Conservation (phyloP, 2,888 invertebrate species). For the Watsonalla binaria region DNA sequence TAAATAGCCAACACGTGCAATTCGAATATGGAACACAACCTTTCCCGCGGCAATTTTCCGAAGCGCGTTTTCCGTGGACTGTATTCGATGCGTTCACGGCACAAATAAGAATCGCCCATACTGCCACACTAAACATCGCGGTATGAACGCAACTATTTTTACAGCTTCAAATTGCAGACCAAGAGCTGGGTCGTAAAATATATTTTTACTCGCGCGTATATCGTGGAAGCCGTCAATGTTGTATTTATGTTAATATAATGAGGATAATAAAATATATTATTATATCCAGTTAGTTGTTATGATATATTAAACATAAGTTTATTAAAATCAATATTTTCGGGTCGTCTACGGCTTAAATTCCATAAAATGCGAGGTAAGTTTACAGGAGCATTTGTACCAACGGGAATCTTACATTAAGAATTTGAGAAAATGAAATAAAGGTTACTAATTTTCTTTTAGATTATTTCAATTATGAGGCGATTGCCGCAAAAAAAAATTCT, state of each 20-base stretch:
- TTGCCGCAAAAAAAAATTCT: too few relatives aligned
- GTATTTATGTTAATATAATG: not conserved
- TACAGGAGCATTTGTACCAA: too few relatives aligned
- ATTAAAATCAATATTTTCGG: not conserved
- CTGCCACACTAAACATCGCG: conserved; percentile 30
- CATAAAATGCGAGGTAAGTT: too few relatives aligned
- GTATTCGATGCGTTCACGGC: conserved; percentile 21
- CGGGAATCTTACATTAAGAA: too few relatives aligned
- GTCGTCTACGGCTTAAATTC: too few relatives aligned
- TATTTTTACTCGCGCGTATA: not conserved
- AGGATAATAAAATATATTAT: not conserved
- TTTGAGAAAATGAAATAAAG: too few relatives aligned
- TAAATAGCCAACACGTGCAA: not conserved
- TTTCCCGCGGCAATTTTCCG: conserved; percentile 9
- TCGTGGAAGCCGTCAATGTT: not conserved
- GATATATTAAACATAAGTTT: too few relatives aligned
- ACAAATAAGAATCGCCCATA: conserved; percentile 28
- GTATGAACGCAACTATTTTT: conserved; percentile 47
- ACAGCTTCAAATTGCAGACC: conserved; percentile 28
- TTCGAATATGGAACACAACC: conserved; percentile 5
- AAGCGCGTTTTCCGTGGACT: conserved; percentile 17
- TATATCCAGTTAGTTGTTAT: too few relatives aligned
- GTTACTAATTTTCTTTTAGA: too few relatives aligned
- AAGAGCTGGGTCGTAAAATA: conserved; percentile 16
- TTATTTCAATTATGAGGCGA: too few relatives aligned